A percentile compares a stretch with the other conserved stretches of the same genome.
phyloP scores from a whole-genome alignment of 2,113 vertebrate genomes.

The Hydrochoerus hydrochaeris region DNA sequence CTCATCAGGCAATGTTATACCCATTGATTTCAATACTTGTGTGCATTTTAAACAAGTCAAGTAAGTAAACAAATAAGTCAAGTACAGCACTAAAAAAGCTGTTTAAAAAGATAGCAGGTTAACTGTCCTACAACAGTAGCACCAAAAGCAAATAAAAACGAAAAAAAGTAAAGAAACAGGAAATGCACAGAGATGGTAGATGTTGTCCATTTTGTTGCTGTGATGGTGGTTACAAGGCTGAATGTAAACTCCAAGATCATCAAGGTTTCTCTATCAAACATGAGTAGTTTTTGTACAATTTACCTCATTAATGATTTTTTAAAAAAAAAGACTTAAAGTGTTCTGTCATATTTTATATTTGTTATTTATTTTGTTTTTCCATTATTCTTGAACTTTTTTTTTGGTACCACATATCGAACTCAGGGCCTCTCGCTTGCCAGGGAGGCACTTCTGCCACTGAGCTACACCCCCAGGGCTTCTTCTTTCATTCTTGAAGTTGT shows the following conservation, averaged over 20 bases:
- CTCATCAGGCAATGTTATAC: no score
- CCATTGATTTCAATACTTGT: no score
- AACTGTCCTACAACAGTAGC: background rate
- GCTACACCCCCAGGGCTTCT: no score
- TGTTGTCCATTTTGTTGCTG: background rate
- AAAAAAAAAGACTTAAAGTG: background rate
- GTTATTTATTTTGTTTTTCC: background rate
- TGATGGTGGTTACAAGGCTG: no score
- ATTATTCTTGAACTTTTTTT: background rate
- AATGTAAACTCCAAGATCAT: background rate
- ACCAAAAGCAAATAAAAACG: background rate
- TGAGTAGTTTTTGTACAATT: background rate
- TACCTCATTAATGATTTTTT: background rate
- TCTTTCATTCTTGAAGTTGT: no score
- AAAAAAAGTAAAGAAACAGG: background rate
- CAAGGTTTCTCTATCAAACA: background rate
- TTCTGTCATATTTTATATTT: background rate
- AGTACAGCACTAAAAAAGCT: no score
- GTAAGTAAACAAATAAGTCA: no score
- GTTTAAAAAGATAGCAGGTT: no score
- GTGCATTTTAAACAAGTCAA: no score
- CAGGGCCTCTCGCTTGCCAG: no score
- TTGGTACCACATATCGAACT: no score
- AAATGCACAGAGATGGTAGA: background rate
- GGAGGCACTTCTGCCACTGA: no score